Percentiles rank a stretch among this genome's conserved stretches.
phyloP scores from a whole-genome alignment of 64 coral and sea anemone species.

The Montipora sp. region DNA sequence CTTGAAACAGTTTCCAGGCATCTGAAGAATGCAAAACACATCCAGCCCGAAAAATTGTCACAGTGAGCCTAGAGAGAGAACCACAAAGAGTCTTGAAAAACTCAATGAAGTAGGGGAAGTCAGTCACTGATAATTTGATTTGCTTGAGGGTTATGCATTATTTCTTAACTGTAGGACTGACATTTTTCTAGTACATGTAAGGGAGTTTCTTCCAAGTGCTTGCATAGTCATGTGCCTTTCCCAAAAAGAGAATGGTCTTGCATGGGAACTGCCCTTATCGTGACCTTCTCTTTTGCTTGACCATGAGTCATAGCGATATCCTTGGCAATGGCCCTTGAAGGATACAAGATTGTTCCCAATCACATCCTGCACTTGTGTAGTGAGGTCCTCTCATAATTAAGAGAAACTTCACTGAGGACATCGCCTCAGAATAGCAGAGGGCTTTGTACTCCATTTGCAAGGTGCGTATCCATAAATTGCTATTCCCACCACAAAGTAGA shows the following conservation, averaged over 20 bases:
- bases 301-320: background rate
- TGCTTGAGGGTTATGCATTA: background rate
- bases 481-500: constrained; percentile 27
- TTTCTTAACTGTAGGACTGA: background rate
- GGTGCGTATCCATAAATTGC: background rate
- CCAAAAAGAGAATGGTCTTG: background rate
- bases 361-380: constrained; percentile 8
- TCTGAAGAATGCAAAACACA: background rate
- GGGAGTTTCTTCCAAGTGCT: background rate
- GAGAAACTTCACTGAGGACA: background rate
- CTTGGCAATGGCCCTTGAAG: background rate
- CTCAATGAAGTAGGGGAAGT: background rate
- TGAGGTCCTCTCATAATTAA: constrained; percentile 2
- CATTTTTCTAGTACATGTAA: background rate
- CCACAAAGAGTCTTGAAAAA: background rate
- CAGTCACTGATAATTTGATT: background rate
- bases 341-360: background rate
- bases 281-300: background rate
- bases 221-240: background rate
- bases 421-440: background rate
- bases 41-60: background rate
- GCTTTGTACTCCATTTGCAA: constrained; percentile 1
- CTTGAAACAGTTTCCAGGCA: constrained; percentile 22
- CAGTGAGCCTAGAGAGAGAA: background rate
- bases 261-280: background rate